Evolutionary conservation across 2,888 invertebrate species (phyloP), one percentile per base, ranked within the genome.

Genomic region (Philopedon plagiatum): DNA sequence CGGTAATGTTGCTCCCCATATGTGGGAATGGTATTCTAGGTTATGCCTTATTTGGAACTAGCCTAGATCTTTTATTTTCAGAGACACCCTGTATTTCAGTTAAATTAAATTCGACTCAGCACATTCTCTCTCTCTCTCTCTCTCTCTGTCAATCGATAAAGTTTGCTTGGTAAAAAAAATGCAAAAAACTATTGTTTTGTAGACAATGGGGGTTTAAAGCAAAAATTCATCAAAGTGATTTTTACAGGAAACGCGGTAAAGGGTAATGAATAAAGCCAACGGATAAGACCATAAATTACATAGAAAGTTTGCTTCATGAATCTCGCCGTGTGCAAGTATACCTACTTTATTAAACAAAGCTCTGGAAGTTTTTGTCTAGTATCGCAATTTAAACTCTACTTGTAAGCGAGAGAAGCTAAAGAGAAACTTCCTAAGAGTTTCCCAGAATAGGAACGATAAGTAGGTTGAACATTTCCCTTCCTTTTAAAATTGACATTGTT

Each of bases 181-280:
- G 39, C 1, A 15, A 4, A 5, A 46, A 26, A 26, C 23, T 7
- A 49, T 49, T 49, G 26, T 49, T 29, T 2, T 18, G 8, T 2
- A 54, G 9, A 15, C 51, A 21, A 29, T 26, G 29, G 29, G 1
- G 32, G n/a, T 29, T 23, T 29, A 58, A 66, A 44, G 66, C 32
- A 44, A 41, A 66, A 58, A 58, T 58, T 32, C 66, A 66, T 66
- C 58, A 66, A 66, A 56, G 65, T 58, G 23, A 58, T 58, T 29
- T 29, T 29, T 54, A 2, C 51, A 11, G 5, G 13, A 18, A n/a
- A 29, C 15, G 18, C 29, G 13, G 29, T 29, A 54, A 29, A 15
- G 18, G 19, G 8, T 54, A 54, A 54, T 54, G 29, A 54, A 54
- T 54, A 54, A 54, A 54, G 29, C 51, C 18, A 54, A 29, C 29